Percentiles rank a stretch among this genome's conserved stretches.
These are phyloP conservation scores for Ondatra zibethicus DNA, from an alignment of 2,113 vertebrate species.

Conservation along the genomic window DNA sequence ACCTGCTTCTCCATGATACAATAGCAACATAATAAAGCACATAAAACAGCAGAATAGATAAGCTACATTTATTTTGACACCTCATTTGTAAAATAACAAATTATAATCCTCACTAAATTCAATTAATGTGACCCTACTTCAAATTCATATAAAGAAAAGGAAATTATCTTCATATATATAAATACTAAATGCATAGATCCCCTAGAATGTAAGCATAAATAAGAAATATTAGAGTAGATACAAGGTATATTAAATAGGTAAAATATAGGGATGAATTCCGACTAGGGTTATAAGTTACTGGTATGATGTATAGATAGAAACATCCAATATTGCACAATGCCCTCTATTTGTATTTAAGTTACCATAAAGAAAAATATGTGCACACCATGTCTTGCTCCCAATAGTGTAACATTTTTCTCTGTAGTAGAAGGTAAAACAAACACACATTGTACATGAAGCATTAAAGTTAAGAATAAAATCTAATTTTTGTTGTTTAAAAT, in stretches of 20 bases:
- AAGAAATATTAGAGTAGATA: not conserved
- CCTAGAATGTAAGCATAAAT: too few species aligned
- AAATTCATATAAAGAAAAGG: not conserved
- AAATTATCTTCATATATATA: not conserved
- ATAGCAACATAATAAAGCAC: not conserved
- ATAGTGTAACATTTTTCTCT: not conserved
- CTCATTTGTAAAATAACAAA: not conserved
- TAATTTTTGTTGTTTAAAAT: not conserved
- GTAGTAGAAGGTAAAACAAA: not conserved
- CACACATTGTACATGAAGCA: not conserved
- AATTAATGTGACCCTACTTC: not conserved
- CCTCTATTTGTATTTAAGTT: not conserved
- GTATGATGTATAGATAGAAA: not conserved
- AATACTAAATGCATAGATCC: not conserved
- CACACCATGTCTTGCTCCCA: not conserved
- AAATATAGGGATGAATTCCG: not conserved
- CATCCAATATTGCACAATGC: not conserved
- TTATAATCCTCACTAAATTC: not conserved
- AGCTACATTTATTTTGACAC: not conserved
- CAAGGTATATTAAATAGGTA: not conserved
- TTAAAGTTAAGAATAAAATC: not conserved
- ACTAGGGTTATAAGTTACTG: not conserved
- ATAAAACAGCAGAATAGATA: not conserved
- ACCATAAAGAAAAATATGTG: not conserved
- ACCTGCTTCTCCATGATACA: not conserved